A percentile compares a stretch with the other conserved stretches of the same genome.
phyloP scores from a whole-genome alignment of 1,140 invertebrate species.

The Formica selysi region DNA sequence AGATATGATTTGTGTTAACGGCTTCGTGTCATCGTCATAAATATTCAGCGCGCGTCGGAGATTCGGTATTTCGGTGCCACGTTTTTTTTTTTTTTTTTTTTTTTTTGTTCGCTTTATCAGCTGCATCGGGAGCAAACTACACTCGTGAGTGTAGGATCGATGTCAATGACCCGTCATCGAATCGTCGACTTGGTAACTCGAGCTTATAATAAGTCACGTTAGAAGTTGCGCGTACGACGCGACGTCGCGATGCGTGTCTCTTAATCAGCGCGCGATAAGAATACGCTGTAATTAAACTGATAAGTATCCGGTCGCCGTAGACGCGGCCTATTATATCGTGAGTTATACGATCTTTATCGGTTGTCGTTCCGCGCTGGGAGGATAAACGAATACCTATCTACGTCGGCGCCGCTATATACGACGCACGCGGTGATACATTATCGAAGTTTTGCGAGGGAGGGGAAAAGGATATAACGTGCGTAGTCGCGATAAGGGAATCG shows the following conservation, averaged over 20 bases:
- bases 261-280: conserved; percentile 66
- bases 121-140: not conserved
- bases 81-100: not conserved
- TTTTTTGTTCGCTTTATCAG: conserved; percentile 31
- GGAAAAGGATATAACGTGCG: not conserved
- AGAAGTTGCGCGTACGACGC: conserved; percentile 44
- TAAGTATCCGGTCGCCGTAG: conserved; percentile 31
- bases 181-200: conserved; percentile 34
- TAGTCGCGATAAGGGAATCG: conserved; percentile 20
- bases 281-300: conserved; percentile 56
- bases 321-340: conserved; percentile 47
- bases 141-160: conserved; percentile 44
- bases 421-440: not conserved
- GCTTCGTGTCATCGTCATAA: conserved; percentile 27
- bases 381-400: conserved; percentile 39
- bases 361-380: conserved; percentile 51
- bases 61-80: not conserved
- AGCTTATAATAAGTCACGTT: conserved; percentile 65
- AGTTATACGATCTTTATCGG: conserved; percentile 66
- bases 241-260: conserved; percentile 28
- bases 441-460: not conserved
- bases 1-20: conserved; percentile 38
- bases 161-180: conserved; percentile 68
- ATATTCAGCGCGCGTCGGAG: conserved; percentile 28
- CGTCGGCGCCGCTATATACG: conserved; percentile 19